Evolutionary conservation across 2,113 vertebrate species (phyloP), one percentile per base, ranked within the genome.

Genomic region (Bos javanicus): DNA sequence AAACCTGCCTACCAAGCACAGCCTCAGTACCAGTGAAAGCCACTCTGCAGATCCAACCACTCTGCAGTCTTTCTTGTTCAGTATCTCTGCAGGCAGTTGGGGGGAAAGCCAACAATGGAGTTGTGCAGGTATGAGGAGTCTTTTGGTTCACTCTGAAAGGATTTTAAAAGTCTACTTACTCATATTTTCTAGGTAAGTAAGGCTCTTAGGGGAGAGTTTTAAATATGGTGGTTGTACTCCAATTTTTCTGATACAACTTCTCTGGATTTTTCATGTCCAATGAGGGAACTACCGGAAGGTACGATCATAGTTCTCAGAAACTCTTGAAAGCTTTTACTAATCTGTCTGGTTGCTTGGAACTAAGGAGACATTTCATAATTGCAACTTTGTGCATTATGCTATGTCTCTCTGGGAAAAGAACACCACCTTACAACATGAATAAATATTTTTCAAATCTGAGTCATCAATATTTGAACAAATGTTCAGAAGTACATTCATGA

Each of bases 401-500:
- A 15, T 26, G 5, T 26, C 36, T 96, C 4, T 86, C 36, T 16
- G 25, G 43, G 28, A 64, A 85, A 9, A 76, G 64, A 56, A 56
- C 21, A 85, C 17, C 83, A 13, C 6, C 28, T 96, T 71, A 33
- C 3, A 48, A 85, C 17, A 16, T 16, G 15, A 90, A 87, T 74
- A 28, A 71, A 39, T 62, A 8, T 54, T 86, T 60, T 92, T 43
- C 50, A 87, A n/a, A 19, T 62, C 39, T 67, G 33, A 67, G 12
- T 89, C 26, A 91, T 91, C 64, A 52, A 71, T 62, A 89, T 39
- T 88, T 14, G 80, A 76, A n/a, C 23, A 91, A 64, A 87, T 39
- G 67, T 95, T 95, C 50, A 87, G 80, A 94, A 94, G 67, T 39
- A 56, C 14, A 16, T 90, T 90, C 25, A 83, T n/a, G 26, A 84